Base-by-base conservation (phyloP, 2,113 vertebrate species). In the Oncorhynchus tshawytscha region DNA sequence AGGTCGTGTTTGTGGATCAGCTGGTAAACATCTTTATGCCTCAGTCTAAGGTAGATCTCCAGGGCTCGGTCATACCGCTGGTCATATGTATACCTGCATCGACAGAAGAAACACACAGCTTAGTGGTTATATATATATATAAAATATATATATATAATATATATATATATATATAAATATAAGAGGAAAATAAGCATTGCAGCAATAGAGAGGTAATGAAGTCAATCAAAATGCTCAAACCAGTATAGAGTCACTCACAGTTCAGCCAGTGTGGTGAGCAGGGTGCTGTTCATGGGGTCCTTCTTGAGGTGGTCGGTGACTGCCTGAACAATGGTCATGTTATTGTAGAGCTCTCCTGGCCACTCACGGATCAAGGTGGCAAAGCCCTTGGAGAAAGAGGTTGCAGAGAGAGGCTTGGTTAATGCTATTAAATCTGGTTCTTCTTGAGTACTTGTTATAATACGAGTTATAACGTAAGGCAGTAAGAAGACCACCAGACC, bases 1-100 rank as follows among this genome's bases (percentile, higher is more conserved):
- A 99, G 96, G 90, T 97, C 95, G 93, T 99, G 98, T 87, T 97
- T 99, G 91, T 99, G 96, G 88, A 99, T 99, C 85, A 99, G 85
- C 73, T 99, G 96, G 91, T 98, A 99, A 65, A 98, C 97, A 0
- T 99, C 98, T 88, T 97, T 98, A 89, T 99, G 97, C 82, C 95
- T 94, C 87, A 99, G 93, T 15, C 94, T 96, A 79, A 99, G 88
- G 88, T 99, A 99, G 88, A 99, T 99, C 84, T 99, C 97, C 73
- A 99, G 91, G 22, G 98, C 98, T 84, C 89, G 93, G 86, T 97
- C 94, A 22, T 99, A 99, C 62, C 97, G 96, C 82, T 98, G 97
- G 91, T 99, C 98, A 0, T 99, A 99, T 0, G 96, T 98, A 80
- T 98, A 98, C 71, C 98, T 99, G 89, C 71, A 73, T 25, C 0